Conservation (phyloP, 2,113 vertebrate genomes). For the Dromiciops gliroides region DNA sequence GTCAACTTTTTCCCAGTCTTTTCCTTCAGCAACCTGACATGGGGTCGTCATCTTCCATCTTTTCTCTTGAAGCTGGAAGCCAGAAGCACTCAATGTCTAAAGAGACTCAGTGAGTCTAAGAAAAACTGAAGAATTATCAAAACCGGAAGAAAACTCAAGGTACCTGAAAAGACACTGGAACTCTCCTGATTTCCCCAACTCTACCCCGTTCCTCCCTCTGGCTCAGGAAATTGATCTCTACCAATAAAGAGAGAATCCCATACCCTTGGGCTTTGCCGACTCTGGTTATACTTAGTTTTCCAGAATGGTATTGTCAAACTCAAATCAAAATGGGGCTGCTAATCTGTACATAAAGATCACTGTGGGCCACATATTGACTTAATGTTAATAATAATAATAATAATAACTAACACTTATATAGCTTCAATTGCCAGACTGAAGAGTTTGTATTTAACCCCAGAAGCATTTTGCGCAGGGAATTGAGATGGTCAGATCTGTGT, state of each 20-base stretch:
- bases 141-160: not conserved
- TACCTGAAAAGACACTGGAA: not conserved
- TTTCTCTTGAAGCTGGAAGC: not conserved
- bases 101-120: not conserved
- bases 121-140: not conserved
- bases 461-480: not conserved
- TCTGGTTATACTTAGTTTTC: not conserved
- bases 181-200: not conserved
- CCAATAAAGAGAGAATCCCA: not conserved
- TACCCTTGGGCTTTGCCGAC: not conserved
- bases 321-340: not conserved
- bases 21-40: not conserved
- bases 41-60: not conserved
- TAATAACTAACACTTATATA: not conserved
- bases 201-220: no score
- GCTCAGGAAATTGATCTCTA: not conserved
- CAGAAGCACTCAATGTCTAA: not conserved
- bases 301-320: not conserved
- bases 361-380: not conserved
- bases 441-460: not conserved
- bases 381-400: not conserved
- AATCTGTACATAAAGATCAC: not conserved
- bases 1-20: not conserved
- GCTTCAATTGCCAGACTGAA: not conserved
- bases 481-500: not conserved